Base-by-base conservation (phyloP, 2,797 vertebrate genomes). In the Synanceia verrucosa region DNA sequence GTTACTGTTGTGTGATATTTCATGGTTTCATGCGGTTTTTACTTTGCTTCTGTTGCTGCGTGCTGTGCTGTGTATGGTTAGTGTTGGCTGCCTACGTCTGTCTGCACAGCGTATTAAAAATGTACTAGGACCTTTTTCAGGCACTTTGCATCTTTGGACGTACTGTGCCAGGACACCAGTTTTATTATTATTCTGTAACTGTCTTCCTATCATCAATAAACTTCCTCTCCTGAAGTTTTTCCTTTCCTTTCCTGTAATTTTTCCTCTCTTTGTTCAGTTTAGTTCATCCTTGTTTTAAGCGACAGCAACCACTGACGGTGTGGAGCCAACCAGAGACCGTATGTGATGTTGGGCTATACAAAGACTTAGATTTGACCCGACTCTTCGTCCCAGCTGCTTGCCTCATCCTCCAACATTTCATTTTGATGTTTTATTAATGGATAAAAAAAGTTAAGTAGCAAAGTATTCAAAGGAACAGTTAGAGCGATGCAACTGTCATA, bases 1-100 rank as follows among this genome's bases (percentile, higher is more conserved):
- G 79, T 60, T 43, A 41, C 48, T 37, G 41, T 65, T 65, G 39
- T 41, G 37, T 52, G 59, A 67, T 57, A 37, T 81, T 62, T 68
- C 37, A 73, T 39, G 37, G 3, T 57, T 75, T 73, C 19, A 18
- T 6, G 9, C 33, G 3, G 66, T 51, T 73, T 67, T 51, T 55
- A 48, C 61, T 53, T 44, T 19, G 61, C 67, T 24, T 24, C 29
- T 39, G 46, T 69, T 57, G 11, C 18, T 39, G 70, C 24, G 10
- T 28, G 34, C 52, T 44, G 11, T n/a, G 41, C 12, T 51, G 43
- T 39, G 33, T 24, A 16, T 14, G 34, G 21, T 41, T 36, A 46
- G 18, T 43, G 34, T 53, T 24, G 26, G 21, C 4, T 3, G 46
- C 39, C 5, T 4, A 44, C n/a, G 28, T 63, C 47, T 33, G 56